A percentile compares a stretch with the other conserved stretches of the same genome.
Conservation (phyloP, 2,113 vertebrate genomes). For the Romanogobio albipinnatus region DNA sequence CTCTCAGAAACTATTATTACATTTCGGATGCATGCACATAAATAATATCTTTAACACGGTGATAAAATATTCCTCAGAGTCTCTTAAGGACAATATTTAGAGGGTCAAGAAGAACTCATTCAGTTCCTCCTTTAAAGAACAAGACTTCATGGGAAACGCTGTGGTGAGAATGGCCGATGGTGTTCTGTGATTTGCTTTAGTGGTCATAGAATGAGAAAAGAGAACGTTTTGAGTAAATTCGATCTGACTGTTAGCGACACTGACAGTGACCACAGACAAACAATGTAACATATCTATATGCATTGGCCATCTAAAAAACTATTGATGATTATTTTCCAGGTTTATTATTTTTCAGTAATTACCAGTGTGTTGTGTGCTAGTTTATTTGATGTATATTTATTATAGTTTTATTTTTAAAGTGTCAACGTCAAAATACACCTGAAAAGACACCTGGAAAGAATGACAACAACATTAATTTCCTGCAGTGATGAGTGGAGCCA, state of each 20-base stretch:
- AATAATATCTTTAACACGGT: neutral
- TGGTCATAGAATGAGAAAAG: neutral
- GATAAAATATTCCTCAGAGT: neutral
- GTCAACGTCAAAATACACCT: neutral
- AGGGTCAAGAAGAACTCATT: neutral
- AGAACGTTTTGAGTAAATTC: neutral
- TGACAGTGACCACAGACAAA: neutral
- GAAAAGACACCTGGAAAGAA: slow-evolving; percentile 14
- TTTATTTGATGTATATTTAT: neutral
- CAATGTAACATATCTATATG: neutral
- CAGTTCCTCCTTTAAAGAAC: neutral
- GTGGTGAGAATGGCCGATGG: neutral
- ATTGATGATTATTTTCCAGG: neutral
- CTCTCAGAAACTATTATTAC: neutral
- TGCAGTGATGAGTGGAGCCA: slow-evolving; percentile 7
- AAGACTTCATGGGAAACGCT: neutral
- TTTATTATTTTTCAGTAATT: too few relatives aligned
- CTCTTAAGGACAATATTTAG: neutral
- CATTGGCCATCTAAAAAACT: neutral
- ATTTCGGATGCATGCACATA: neutral
- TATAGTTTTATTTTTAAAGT: neutral
- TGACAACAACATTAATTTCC: neutral
- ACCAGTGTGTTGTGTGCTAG: too few relatives aligned
- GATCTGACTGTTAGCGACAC: neutral
- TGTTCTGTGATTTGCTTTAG: neutral